Base-by-base conservation (phyloP, 2,113 vertebrate species). In the Nasalis larvatus region DNA sequence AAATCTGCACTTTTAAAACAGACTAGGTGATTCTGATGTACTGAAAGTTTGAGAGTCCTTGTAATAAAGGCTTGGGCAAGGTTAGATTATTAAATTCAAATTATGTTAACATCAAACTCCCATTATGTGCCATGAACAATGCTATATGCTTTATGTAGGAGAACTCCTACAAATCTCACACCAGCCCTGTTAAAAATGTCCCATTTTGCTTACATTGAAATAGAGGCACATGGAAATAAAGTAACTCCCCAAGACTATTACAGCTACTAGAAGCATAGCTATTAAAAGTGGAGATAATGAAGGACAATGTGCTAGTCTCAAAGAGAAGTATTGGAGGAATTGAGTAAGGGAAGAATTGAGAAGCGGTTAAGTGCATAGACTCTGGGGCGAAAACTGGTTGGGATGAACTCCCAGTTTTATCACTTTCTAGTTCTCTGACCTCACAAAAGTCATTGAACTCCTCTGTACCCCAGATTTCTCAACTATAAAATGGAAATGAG, bases 71-170 rank as follows among this genome's bases (percentile, higher is more conserved):
- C 17, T 95, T 27, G 42, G n/a, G 40, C 42, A 54, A 90, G 45
- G 76, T 63, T 91, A 78, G 56, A 77, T 81, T 54, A 83, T 90
- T 89, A 86, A 45, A 73, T 94, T 82, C 54, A 66, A 13, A 92
- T 90, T 88, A 80, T 47, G 49, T 89, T 87, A 86, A 63, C 27
- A 86, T 18, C 47, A 71, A 88, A 37, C 52, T 78, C n/a, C 21
- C 49, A 42, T 58, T 49, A 54, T 30, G 47, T 80, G 17, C n/a
- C 54, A 7, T 82, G 32, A 95, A 58, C 10, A 81, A 68, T 85
- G 30, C 42, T 71, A 63, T 54, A 63, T 84, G 52, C 21, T 93
- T 89, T 80, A 63, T 40, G 63, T n/a, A 58, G 14, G 40, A 49
- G 42, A 73, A 76, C 18, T 89, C 32, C 3, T 58, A 94, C 83